Base-by-base conservation (phyloP, 2,113 vertebrate genomes). In the Theristicus caerulescens region DNA sequence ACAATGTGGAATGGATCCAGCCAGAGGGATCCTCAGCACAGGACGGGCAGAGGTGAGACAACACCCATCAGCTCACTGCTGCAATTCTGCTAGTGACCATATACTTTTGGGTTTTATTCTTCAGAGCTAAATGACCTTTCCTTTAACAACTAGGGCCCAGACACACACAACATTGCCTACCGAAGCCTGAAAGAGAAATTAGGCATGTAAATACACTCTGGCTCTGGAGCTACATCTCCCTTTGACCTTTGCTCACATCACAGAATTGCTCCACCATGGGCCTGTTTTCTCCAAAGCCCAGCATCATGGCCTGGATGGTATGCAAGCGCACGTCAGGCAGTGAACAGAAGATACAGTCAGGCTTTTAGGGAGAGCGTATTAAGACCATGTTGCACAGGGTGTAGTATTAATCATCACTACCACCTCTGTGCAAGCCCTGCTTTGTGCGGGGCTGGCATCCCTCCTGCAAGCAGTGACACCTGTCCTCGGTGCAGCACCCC, bases 401-500 rank as follows among this genome's bases (percentile, higher is more conserved):
- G 15, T 3, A 54, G 21, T 27, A 66, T 29, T 66, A 70, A 78
- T 49, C 64, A 79, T 19, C 64, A 54, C 22, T 44, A 71, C 7
- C 10, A 66, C 26, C 49, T 51, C 74, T 69, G 38, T 18, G 86
- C n/a, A 76, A 64, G 26, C 26, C n/a, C 66, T 38, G 26, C 76
- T 77, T 16, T 65, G 16, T 49, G 57, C 57, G 55, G 62, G 40
- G 54, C 55, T 74, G 78, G 12, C 27, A 16, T 46, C 17, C 44
- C 40, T 65, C 52, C 47, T 32, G 51, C 2, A 19, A 38, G 38
- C 0, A 0, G n/a, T 14, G 65, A 65, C 31, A 49, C 74, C 25
- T 54, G 10, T 22, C 47, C 54, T 34, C 3, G 3, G 36, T 0
- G 0, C 27, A 81, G 58, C 40, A 15, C 4, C 25, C 0, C 0